Evolutionary conservation across 2,888 invertebrate genomes (phyloP).

Genomic region (Colletes collaris): DNA sequence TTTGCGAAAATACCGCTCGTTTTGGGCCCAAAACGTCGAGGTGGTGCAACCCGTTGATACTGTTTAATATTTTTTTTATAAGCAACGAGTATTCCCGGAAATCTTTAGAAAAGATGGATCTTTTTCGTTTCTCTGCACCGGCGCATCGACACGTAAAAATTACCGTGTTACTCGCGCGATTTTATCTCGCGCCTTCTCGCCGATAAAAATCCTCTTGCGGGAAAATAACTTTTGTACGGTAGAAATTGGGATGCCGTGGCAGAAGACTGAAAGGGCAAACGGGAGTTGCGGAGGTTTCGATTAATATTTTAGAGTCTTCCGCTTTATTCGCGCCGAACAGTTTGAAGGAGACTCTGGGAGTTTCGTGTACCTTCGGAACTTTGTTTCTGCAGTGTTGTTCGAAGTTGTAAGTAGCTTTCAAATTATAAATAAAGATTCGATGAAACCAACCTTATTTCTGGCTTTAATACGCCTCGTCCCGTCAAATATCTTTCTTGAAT

Average conservation of each 20-base stretch:
- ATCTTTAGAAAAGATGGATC: too few relatives aligned
- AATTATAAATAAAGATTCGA: conserved; percentile 48
- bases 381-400: conserved; percentile 26
- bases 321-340: conserved; percentile 29
- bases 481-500: too few relatives aligned
- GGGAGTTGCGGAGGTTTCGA: conserved; percentile 1
- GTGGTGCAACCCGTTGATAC: too few relatives aligned
- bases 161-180: too few relatives aligned
- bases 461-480: conserved; percentile 5
- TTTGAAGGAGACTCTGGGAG: conserved; percentile 18
- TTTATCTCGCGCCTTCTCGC: too few relatives aligned
- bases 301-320: conserved; percentile 37
- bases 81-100: too few relatives aligned
- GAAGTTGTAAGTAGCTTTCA: background rate
- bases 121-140: too few relatives aligned
- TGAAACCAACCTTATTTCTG: conserved; percentile 7
- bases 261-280: background rate
- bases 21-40: too few relatives aligned
- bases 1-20: too few relatives aligned
- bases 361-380: conserved; percentile 34
- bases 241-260: background rate
- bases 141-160: too few relatives aligned
- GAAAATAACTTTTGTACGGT: background rate
- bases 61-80: too few relatives aligned
- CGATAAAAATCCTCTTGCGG: too few relatives aligned